Evolutionary conservation across 1,140 invertebrate genomes (phyloP), one percentile per base, ranked within the genome.

Genomic region (Chionoecetes opilio): DNA sequence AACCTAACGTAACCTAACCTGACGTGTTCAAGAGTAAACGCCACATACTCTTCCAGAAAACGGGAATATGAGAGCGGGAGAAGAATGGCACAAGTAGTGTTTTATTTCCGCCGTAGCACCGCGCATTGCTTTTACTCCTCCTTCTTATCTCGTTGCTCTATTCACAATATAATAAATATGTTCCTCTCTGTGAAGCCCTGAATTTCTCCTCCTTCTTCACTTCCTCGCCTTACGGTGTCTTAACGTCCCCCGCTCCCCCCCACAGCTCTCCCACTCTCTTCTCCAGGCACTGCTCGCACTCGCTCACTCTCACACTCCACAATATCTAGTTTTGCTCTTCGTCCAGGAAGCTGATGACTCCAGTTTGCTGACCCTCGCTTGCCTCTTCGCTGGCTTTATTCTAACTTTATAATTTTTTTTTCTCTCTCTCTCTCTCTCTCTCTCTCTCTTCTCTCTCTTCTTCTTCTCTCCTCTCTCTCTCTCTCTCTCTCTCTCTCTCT

Each of bases 401-500:
- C n/a, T n/a, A n/a, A n/a, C 26, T 26, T 21, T n/a, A 6, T 21
- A n/a, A n/a, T n/a, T 75, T 75, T 75, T 21, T 75, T 75, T 75
- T 75, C 63, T 75, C 63, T 75, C n/a, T 75, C 14, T 14, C 63
- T 75, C 63, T 8, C 63, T 75, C 63, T 11, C 63, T 75, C 63
- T 75, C 21, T 75, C 63, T 75, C n/a, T 75, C 63, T 75, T n/a
- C 63, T 75, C n/a, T n/a, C n/a, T 75, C 63, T 75, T 14, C 14
- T 14, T 14, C 14, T 46, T 46, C 41, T 46, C 14, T 46, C 41
- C 41, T 75, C n/a, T n/a, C 63, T 75, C n/a, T n/a, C n/a, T 75
- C 63, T 75, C 63, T n/a, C n/a, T 75, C 63, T 75, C 63, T 75
- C 63, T 75, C 63, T 75, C n/a, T n/a, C 63, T 75, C 63, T 75